Percentiles rank a stretch among this genome's conserved stretches.
phyloP scores from a whole-genome alignment of 2,888 invertebrate species.

The Drosophila nr. medialis region DNA sequence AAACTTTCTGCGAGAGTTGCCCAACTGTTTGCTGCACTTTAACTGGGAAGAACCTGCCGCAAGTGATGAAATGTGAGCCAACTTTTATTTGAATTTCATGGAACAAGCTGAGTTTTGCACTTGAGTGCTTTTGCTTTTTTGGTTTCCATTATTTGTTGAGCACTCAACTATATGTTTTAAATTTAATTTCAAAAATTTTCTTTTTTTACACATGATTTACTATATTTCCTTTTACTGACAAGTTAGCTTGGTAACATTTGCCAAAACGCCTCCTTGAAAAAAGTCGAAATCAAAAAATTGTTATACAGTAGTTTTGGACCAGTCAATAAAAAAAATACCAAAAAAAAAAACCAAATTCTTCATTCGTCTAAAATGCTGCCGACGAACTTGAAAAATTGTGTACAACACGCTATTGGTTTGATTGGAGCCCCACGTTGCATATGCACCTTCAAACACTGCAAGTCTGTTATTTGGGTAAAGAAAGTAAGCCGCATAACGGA shows the following conservation, averaged over 20 bases:
- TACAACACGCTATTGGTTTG: not conserved
- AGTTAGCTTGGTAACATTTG: not conserved
- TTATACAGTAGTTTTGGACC: not conserved
- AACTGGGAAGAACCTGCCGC: conserved; percentile 1
- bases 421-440: not conserved
- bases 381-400: conserved; percentile 2
- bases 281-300: not conserved
- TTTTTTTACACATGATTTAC: not conserved
- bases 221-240: not conserved
- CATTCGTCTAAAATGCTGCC: not conserved
- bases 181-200: not conserved
- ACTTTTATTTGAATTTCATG: conserved; percentile 28
- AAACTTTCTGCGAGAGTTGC: conserved; percentile 40
- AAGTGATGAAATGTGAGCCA: conserved; percentile 5
- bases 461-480: not conserved
- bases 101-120: conserved; percentile 2
- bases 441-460: not conserved
- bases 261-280: not conserved
- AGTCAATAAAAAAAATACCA: not conserved
- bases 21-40: conserved; percentile 12
- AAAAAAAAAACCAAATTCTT: not conserved
- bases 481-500: not conserved
- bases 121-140: not conserved
- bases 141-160: conserved; percentile 11
- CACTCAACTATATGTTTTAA: not conserved